Evolutionary conservation across 2,113 vertebrate species (phyloP), one percentile per base, ranked within the genome.

Genomic region (Pseudorectes ferrugineus): DNA sequence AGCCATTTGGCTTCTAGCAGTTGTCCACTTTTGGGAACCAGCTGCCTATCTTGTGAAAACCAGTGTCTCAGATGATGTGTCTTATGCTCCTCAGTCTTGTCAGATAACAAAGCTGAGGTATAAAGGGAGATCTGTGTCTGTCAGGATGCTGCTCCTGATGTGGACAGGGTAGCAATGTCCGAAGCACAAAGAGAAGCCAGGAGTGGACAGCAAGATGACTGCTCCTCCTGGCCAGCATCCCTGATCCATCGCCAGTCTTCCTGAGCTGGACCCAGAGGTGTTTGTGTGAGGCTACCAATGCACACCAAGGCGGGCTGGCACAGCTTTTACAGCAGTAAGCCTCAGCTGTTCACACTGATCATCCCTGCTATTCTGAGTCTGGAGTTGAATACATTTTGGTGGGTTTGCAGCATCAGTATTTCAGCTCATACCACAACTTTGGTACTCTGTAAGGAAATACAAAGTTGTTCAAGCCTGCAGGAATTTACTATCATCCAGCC

Each of bases 401-500:
- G 62, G 15, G 28, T 79, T 85, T 82, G 57, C 10, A 46, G n/a
- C 26, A 42, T 62, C 63, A 48, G 24, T 65, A 72, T 86, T 83
- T 80, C 58, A 88, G 25, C 51, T 84, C 43, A 49, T 49, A 49
- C 6, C 52, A 17, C 45, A 72, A 61, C 62, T 40, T 63, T 77
- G 20, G 59, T 95, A 12, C 51, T 88, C 57, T 38, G 5, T 88
- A 77, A 91, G 89, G 62, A 84, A 79, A 87, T 31, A 63, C 3
- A 1, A 40, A 94, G 75, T 79, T 89, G 42, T 85, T 79, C 67
- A 88, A 84, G 55, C 63, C 74, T 94, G 72, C 63, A 96, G 68
- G 92, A 96, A 94, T 95, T 94, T 88, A 78, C 31, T 61, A 31
- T 88, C 31, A 85, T 55, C 59, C 29, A 90, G 48, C 78, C 92